Evolutionary conservation across 2,888 invertebrate genomes (phyloP).

Genomic region (Pristionchus japonicus): DNA sequence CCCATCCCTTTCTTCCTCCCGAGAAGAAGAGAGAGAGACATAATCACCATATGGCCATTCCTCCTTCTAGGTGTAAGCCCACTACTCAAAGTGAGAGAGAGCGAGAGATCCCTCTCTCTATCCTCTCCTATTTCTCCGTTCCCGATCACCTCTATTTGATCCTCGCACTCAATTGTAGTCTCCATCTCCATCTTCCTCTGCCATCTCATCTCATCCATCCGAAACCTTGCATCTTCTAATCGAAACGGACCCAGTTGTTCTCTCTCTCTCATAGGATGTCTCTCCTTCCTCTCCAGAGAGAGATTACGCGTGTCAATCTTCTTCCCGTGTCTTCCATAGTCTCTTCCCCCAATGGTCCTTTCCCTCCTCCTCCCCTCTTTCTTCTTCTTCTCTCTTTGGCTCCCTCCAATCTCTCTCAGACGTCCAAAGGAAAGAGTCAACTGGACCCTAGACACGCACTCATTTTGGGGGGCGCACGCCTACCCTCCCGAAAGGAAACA

Average conservation of each 20-base stretch:
- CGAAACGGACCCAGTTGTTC: conserved; percentile 20
- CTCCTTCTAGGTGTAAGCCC: conserved; percentile 21
- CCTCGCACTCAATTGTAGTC: conserved; percentile 8
- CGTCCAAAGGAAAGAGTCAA: conserved; percentile 36
- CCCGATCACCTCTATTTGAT: conserved; percentile 34
- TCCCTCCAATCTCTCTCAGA: conserved; percentile 18
- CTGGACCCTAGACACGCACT: conserved; percentile 42
- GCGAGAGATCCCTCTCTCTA: neutral
- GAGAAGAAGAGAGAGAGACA: too few species aligned
- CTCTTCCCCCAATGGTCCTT: neutral
- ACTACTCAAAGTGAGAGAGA: neutral
- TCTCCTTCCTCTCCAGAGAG: conserved; percentile 14
- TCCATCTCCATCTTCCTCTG: neutral
- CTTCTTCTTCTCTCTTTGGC: conserved; percentile 17
- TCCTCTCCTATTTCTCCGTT: conserved; percentile 34
- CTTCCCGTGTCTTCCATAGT: conserved; percentile 5
- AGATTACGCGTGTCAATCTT: conserved; percentile 34
- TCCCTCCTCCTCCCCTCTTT: conserved; percentile 15
- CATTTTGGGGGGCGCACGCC: neutral
- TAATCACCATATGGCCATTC: conserved; percentile 5
- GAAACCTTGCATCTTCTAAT: conserved; percentile 16
- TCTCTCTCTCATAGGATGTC: neutral
- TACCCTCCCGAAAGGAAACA: neutral
- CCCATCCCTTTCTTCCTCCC: neutral
- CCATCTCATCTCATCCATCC: conserved; percentile 1